phyloP scores from a whole-genome alignment of 2,797 vertebrate genomes.

The Sebastes itinus region DNA sequence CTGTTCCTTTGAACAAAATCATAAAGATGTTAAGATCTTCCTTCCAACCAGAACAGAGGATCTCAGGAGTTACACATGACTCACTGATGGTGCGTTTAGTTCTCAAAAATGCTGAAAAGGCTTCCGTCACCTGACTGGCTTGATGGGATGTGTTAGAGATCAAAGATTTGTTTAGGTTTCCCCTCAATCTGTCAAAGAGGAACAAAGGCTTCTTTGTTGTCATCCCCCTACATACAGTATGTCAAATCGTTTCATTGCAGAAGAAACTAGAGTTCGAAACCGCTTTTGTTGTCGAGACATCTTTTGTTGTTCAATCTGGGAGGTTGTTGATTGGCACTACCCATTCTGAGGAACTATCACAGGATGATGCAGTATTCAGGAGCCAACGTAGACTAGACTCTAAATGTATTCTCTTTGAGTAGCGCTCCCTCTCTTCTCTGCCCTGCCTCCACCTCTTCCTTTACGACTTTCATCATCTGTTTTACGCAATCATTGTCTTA shows the following conservation, averaged over 20 bases:
- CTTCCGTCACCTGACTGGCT: background rate
- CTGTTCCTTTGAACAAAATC: background rate
- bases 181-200: conserved; percentile 27
- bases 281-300: conserved; percentile 32
- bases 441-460: background rate
- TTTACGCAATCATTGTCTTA: conserved; percentile 11
- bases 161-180: conserved; percentile 50
- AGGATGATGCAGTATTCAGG: conserved; percentile 19
- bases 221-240: conserved; percentile 10
- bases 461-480: conserved; percentile 17
- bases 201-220: conserved; percentile 26
- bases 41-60: background rate
- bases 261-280: conserved; percentile 25
- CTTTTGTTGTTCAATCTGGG: conserved; percentile 41
- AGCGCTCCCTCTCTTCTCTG: background rate
- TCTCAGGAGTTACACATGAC: background rate
- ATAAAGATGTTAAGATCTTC: background rate
- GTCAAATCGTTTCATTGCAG: conserved; percentile 34
- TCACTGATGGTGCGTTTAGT: conserved; percentile 7
- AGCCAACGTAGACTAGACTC: background rate
- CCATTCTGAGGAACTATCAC: conserved; percentile 12
- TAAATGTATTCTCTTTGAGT: conserved; percentile 42
- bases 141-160: conserved; percentile 34
- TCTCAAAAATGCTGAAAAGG: conserved; percentile 11
- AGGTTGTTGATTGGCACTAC: conserved; percentile 36